These are phyloP conservation scores for Empidonax traillii DNA, from an alignment of 2,113 vertebrate genomes.

Conservation along the genomic window DNA sequence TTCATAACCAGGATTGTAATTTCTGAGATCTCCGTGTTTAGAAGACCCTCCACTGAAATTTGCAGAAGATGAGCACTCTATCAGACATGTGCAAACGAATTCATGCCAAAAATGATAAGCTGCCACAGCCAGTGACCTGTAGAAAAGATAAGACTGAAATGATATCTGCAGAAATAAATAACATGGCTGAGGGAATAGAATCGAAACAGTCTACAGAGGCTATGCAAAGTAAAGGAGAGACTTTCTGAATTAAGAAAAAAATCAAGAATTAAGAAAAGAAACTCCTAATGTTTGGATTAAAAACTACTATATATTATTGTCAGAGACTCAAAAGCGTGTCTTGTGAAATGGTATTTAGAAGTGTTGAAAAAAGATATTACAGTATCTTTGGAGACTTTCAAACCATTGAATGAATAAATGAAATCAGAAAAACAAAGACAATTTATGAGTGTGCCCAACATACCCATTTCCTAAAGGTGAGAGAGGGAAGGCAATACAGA, in stretches of 20 bases:
- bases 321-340: background rate
- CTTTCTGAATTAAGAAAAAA: background rate
- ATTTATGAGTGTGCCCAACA: background rate
- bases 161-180: background rate
- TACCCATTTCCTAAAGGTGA: background rate
- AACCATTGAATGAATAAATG: background rate
- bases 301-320: background rate
- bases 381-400: background rate
- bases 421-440: background rate
- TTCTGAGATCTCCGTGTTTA: background rate
- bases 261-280: background rate
- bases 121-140: background rate
- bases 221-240: background rate
- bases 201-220: background rate
- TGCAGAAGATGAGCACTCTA: background rate
- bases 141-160: slow-evolving; percentile 13
- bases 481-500: background rate
- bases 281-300: background rate
- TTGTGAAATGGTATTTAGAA: background rate
- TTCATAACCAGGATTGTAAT: background rate
- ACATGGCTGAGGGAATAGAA: background rate
- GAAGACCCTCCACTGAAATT: background rate
- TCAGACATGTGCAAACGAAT: background rate
- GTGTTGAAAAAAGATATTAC: background rate
- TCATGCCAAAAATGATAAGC: slow-evolving; percentile 1